Base-by-base conservation (phyloP, 53 echinoderm and acorn worm genomes). In the Zoroaster sp. region DNA sequence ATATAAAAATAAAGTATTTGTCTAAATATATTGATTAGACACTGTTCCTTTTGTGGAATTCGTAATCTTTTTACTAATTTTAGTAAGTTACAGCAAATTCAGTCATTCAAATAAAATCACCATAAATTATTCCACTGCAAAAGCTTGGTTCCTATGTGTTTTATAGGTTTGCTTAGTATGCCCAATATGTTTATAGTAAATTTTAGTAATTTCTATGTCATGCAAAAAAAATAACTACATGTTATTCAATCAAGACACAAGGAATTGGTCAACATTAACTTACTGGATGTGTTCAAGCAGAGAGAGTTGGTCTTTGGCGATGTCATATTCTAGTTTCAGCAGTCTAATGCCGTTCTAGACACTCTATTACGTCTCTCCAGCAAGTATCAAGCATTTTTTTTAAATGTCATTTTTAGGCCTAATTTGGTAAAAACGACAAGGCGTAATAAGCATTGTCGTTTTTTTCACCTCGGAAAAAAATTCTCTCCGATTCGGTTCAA, bases 221-320 rank as follows among this genome's bases (percentile, higher is more conserved):
- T 44, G 44, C 74, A n/a, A n/a, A n/a, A 74, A 15, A 35, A 36
- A 38, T 74, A 17, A 75, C 8, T 32, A 69, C 35, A 69, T 3
- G 0, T 14, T 3, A 14, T 17, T 1, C 35, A 7, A 72, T 15
- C 10, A 37, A 35, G 71, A 6, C 40, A 17, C 15, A 73, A 20
- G 0, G 39, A 42, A 73, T 7, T 73, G 15, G 39, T n/a, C 18
- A 43, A 73, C 1, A 36, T 68, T 30, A 13, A 92, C 96, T 95
- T 86, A 96, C 96, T 89, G 72, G 91, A 94, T 94, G 72, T 91
- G 83, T 49, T 97, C 98, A 9, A 93, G 73, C 28, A 88, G 85
- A 25, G 87, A 52, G 11, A 98, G 93, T 54, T 98, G 98, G 52
- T 98, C 98, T 15, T 79, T 83, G 10, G 70, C 75, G 32, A 94